These are phyloP conservation scores for Micropoecilia bifurca DNA, from an alignment of 2,797 vertebrate species.

Conservation along the genomic window DNA sequence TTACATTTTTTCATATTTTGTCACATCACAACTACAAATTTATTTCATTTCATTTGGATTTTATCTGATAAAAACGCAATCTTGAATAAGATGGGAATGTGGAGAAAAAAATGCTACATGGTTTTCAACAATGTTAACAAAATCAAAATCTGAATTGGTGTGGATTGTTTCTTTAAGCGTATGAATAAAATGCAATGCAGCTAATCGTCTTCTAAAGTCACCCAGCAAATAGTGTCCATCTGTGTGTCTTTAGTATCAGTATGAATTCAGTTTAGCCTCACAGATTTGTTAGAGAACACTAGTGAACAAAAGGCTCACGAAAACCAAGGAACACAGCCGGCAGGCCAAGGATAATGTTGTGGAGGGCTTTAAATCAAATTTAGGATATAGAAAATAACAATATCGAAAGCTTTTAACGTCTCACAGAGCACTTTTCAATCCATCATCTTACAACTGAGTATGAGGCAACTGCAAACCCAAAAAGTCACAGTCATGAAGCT, in stretches of 20 bases:
- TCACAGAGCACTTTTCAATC: neutral
- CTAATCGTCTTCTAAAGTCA: neutral
- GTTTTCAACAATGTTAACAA: neutral
- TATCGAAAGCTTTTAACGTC: neutral
- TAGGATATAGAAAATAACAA: neutral
- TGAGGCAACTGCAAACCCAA: neutral
- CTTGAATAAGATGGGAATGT: neutral
- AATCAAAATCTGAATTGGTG: neutral
- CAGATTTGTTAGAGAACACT: neutral
- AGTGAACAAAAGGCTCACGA: neutral
- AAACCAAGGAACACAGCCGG: neutral
- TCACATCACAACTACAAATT: neutral
- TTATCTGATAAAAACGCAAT: neutral
- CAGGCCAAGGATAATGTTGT: neutral
- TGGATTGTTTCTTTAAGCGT: neutral
- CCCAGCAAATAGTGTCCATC: neutral
- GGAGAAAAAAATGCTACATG: neutral
- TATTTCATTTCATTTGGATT: neutral
- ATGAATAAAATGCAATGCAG: neutral
- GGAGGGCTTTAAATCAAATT: neutral
- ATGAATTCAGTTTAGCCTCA: too few species aligned
- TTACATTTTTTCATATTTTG: neutral
- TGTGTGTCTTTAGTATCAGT: too few species aligned
- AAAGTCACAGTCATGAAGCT: neutral
- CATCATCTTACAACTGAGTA: neutral